Evolutionary conservation across 2,888 invertebrate species (phyloP), one percentile per base, ranked within the genome.

Genomic region (Xanthia togata): DNA sequence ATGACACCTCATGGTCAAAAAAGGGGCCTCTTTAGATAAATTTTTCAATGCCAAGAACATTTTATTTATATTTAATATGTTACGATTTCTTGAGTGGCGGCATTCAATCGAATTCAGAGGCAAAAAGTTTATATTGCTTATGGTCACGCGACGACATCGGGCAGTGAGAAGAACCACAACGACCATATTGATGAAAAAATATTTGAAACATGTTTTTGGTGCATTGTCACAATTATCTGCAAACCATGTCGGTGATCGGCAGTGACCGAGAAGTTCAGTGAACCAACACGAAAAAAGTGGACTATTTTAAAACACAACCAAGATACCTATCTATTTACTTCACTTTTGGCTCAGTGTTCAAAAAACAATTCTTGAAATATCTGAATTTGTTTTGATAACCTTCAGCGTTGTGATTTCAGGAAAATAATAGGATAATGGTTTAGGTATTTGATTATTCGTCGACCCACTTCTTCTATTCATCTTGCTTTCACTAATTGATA

Each of bases 261-360:
- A 86, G 88, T 91, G 93, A 93, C 93, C 91, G 91, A 87, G 84
- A 91, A 92, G 93, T 92, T 93, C 93, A 92, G 85, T 93, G 93
- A 93, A 93, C 93, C 91, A 89, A 80, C 77, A 89, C 88, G 86
- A 85, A 89, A 89, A 90, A 90, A 88, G 84, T 82, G 76, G 70
- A 87, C 88, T 92, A 90, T 90, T 90, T 90, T 89, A 81, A 89
- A 88, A 87, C 84, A 78, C 83, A 81, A 84, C 73, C 74, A 79
- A 76, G 64, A 89, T 74, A 62, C 73, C 69, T 71, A 80, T 55
- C 79, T 81, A 76, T 70, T 62, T 81, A 74, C 50, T 62, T 70
- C 60, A 67, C 41, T 70, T 84, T 83, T 88, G 81, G 79, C 81
- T 76, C 81, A 53, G 47, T 57, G 64, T 79, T 60, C 53, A 73